Conservation (phyloP, 2,113 vertebrate genomes). For the Psittacus erithacus region DNA sequence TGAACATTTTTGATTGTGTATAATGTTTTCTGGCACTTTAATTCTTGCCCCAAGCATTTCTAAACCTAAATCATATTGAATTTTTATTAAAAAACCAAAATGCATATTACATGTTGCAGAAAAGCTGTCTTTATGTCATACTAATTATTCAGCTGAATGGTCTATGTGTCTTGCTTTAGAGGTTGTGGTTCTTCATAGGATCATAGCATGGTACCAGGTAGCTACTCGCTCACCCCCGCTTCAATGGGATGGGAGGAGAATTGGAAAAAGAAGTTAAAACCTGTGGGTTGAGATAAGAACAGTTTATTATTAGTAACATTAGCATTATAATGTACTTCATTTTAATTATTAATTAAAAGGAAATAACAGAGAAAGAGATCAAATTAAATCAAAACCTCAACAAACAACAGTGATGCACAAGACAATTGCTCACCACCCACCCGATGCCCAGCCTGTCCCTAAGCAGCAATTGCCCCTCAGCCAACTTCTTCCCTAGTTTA, state of each 20-base stretch:
- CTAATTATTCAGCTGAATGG: background rate
- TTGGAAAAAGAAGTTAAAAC: background rate
- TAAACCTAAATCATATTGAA: background rate
- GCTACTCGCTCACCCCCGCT: background rate
- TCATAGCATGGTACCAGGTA: background rate
- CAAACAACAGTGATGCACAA: background rate
- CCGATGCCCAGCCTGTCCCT: background rate
- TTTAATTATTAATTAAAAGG: background rate
- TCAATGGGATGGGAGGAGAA: background rate
- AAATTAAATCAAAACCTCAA: background rate
- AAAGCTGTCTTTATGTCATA: accelerated
- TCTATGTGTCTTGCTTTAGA: background rate
- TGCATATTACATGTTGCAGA: accelerated
- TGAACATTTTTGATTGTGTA: accelerated
- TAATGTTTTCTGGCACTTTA: background rate
- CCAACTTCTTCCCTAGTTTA: background rate
- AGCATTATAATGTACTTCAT: no score
- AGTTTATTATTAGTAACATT: background rate
- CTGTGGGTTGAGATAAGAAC: background rate
- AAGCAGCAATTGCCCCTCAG: background rate
- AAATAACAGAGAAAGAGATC: background rate
- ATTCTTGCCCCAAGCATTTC: background rate
- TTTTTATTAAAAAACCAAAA: background rate
- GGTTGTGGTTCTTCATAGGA: background rate
- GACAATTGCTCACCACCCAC: background rate